phyloP scores from a whole-genome alignment of 1,140 invertebrate genomes.

The Nasonia longicornis region DNA sequence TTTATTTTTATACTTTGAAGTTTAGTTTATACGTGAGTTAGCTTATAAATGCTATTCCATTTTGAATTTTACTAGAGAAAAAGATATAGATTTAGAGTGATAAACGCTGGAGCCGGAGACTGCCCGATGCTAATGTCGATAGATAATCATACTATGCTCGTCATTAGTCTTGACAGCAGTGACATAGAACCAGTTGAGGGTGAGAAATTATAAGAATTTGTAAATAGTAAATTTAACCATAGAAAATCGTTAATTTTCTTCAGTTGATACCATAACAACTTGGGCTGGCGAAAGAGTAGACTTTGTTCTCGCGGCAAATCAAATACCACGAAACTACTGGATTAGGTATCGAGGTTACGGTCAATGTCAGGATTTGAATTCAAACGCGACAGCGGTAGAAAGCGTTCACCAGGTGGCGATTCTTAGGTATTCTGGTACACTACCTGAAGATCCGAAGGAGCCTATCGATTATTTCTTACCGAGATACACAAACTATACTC shows the following conservation, averaged over 20 bases:
- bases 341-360: slow-evolving; percentile 70
- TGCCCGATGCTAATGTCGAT: slow-evolving; percentile 88
- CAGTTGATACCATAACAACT: slow-evolving; percentile 58
- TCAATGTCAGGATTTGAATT: slow-evolving; percentile 78
- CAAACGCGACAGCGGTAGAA: slow-evolving; percentile 68
- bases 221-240: neutral
- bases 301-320: slow-evolving; percentile 75
- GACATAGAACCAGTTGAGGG: slow-evolving; percentile 81
- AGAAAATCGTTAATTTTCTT: neutral
- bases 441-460: slow-evolving; percentile 70
- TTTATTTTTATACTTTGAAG: neutral
- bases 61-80: slow-evolving; percentile 70
- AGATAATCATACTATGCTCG: slow-evolving; percentile 83
- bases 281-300: slow-evolving; percentile 91
- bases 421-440: slow-evolving; percentile 80
- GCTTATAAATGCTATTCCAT: neutral
- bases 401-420: slow-evolving; percentile 86
- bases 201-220: slow-evolving; percentile 58
- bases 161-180: slow-evolving; percentile 85
- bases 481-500: neutral
- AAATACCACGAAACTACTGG: slow-evolving; percentile 13
- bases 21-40: no score
- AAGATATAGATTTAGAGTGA: slow-evolving; percentile 84
- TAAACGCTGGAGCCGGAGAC: slow-evolving; percentile 89
- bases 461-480: neutral